Evolutionary conservation across 2,797 vertebrate genomes (phyloP).

Genomic region (Eospalax fontanierii): DNA sequence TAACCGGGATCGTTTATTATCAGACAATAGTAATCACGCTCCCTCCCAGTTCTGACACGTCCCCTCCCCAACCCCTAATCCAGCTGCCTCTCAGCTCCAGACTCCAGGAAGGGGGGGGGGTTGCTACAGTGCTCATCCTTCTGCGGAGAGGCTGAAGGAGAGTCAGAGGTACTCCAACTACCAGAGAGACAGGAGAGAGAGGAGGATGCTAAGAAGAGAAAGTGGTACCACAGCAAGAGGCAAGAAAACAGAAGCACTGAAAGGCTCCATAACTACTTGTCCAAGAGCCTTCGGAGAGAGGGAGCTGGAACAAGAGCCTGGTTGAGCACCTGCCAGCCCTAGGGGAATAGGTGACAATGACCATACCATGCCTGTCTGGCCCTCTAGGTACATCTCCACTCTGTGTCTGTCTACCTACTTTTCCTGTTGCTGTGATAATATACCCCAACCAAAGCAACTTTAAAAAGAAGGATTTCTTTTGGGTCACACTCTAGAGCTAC

Average conservation of each 20-base stretch:
- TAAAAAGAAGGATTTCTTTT: background rate
- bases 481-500: background rate
- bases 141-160: background rate
- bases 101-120: background rate
- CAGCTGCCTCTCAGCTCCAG: constrained; percentile 3
- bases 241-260: background rate
- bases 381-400: background rate
- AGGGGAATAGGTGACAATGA: background rate
- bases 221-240: background rate
- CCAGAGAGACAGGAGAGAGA: background rate
- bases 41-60: background rate
- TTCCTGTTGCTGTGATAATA: background rate
- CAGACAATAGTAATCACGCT: constrained; percentile 5
- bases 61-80: background rate
- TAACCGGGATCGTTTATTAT: constrained; percentile 29
- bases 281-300: background rate
- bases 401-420: background rate
- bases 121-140: background rate
- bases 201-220: background rate
- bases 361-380: fast-evolving
- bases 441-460: background rate
- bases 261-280: background rate
- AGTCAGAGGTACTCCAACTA: background rate
- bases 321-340: background rate
- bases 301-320: background rate